Conservation (phyloP, 2,888 invertebrate genomes). For the Eupithecia pulchellata region DNA sequence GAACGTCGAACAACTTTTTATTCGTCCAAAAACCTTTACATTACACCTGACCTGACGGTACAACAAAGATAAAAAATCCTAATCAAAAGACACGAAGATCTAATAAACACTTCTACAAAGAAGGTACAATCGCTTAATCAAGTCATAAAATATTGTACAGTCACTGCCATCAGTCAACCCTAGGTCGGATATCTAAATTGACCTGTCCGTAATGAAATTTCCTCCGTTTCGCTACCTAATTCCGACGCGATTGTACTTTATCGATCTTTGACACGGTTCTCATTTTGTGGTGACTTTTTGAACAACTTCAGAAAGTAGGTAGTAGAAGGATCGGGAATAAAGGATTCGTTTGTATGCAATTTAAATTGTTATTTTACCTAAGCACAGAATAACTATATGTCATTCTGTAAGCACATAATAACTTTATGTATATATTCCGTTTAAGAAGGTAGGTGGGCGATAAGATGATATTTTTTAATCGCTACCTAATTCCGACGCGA, state of each 20-base stretch:
- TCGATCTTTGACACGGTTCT: conserved; percentile 35
- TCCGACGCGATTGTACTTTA: conserved; percentile 47
- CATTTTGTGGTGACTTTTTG: neutral
- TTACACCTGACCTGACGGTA: neutral
- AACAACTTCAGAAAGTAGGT: neutral
- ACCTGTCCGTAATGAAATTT: conserved; percentile 65
- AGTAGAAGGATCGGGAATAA: no score
- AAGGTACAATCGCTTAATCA: conserved; percentile 29
- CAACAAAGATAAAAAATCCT: neutral
- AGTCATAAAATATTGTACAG: conserved; percentile 46
- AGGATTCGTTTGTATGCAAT: no score
- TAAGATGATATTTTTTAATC: no score
- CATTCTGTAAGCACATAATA: no score
- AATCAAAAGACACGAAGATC: conserved; percentile 8
- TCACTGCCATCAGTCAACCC: conserved; percentile 52
- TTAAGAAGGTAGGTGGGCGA: no score
- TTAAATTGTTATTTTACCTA: no score
- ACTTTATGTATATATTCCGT: no score
- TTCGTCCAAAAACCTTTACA: neutral
- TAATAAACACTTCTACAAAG: conserved; percentile 30
- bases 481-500: conserved; percentile 47
- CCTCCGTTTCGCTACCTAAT: conserved; percentile 49
- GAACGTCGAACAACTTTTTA: neutral
- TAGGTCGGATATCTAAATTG: conserved; percentile 58
- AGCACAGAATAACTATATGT: no score